Percentiles rank a stretch among this genome's conserved stretches.
phyloP scores from a whole-genome alignment of 2,797 vertebrate species.

The Poeciliopsis turneri region DNA sequence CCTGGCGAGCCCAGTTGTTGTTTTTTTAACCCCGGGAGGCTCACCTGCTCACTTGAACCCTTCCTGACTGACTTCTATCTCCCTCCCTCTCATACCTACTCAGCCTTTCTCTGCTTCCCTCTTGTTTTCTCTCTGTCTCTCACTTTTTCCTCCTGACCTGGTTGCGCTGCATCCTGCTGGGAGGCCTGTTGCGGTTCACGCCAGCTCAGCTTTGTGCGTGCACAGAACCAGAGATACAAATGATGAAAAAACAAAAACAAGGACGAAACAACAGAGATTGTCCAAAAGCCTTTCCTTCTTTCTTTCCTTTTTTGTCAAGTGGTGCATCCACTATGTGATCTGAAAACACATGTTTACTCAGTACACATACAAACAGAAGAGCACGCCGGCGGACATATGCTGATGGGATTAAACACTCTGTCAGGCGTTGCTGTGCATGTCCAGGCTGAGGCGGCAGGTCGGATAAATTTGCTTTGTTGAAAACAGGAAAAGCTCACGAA shows the following conservation, averaged over 20 bases:
- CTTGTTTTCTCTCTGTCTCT: neutral
- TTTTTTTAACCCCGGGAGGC: constrained; percentile 8
- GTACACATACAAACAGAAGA: neutral
- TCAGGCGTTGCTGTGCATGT: neutral
- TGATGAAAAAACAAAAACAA: neutral
- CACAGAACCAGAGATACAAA: constrained; percentile 2
- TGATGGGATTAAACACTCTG: constrained; percentile 1
- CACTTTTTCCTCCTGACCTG: constrained; percentile 42
- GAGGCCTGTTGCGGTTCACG: constrained; percentile 37
- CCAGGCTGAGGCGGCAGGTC: neutral
- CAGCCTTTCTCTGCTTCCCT: neutral
- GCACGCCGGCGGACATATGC: neutral
- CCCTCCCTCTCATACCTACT: constrained; percentile 2
- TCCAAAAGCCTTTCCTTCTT: neutral
- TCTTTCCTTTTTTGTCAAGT: neutral
- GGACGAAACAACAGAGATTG: neutral
- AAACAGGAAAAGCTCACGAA: neutral
- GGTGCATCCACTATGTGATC: neutral
- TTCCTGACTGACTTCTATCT: constrained; percentile 18
- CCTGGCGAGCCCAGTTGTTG: neutral
- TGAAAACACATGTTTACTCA: neutral
- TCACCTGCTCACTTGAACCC: constrained; percentile 21
- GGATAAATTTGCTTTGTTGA: neutral
- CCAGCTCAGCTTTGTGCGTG: constrained; percentile 11
- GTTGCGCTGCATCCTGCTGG: constrained; percentile 46